Base-by-base conservation (phyloP, 2,113 vertebrate genomes). In the Coregonus clupeaformis region DNA sequence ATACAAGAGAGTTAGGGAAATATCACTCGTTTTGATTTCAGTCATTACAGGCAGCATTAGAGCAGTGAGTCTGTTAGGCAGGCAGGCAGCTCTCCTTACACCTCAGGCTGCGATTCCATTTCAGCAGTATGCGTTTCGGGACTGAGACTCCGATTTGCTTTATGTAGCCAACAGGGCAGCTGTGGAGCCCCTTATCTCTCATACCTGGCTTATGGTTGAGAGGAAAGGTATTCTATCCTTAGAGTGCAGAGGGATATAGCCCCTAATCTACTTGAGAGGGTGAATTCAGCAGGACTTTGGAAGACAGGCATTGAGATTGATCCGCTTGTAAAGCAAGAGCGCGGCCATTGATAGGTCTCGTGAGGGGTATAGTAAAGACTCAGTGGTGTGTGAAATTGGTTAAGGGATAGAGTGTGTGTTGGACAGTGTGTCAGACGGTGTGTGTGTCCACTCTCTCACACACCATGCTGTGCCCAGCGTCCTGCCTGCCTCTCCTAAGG, bases 401-500 rank as follows among this genome's bases (percentile, higher is more conserved):
- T 65, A 24, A 47, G 63, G 6, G 22, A 42, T 42, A 30, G 18
- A 49, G 36, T 32, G 49, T 27, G 80, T 75, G 71, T 78, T 47
- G 60, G 36, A 29, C 18, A 29, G 72, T 75, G 45, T 22, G 71
- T 42, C 42, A 57, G 36, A 45, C 4, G 6, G 66, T n/a, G 25
- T 52, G 45, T 52, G 47, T 13, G 11, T 32, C 11, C 18, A 18
- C 14, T 32, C 1, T 3, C 4, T 9, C 16, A 7, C 32, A 1
- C 52, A 62, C 13, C 9, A 93, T 93, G 92, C 73, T 93, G 83
- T 93, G 91, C 73, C 88, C 91, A 1, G 86, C 90, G n/a, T 91
- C 91, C 76, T 93, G 92, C 77, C 85, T 93, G 73, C 91, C 92
- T 7, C 90, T 93, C 84, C 89, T 93, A 79, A 84, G 89, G 85